Conservation (phyloP, 2,888 invertebrate genomes). For the Saturnia pavonia region DNA sequence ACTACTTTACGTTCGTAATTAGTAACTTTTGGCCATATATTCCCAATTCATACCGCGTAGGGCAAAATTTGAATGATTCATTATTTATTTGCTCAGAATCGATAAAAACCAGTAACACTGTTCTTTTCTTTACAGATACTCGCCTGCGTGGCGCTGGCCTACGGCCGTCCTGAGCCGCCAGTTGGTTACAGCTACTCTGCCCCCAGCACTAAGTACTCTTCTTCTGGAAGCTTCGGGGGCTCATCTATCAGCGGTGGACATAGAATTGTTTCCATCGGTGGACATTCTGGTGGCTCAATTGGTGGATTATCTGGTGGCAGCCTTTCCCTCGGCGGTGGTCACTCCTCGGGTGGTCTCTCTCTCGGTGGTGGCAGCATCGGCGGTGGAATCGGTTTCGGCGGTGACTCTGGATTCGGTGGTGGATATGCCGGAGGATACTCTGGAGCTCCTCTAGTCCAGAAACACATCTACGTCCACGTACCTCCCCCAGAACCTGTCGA, state of each 20-base stretch:
- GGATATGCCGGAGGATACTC: conserved; percentile 73
- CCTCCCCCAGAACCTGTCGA: conserved; percentile 94
- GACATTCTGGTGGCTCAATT: conserved; percentile 36
- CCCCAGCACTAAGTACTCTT: conserved; percentile 53
- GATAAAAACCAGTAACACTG: not conserved
- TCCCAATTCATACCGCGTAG: not conserved
- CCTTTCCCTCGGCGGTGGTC: conserved; percentile 53
- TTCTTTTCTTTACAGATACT: conserved; percentile 58
- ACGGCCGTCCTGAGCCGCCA: conserved; percentile 77
- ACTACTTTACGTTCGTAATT: not conserved
- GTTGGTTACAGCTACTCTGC: conserved; percentile 76
- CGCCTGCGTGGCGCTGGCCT: conserved; percentile 74
- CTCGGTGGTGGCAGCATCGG: conserved; percentile 44
- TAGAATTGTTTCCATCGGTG: conserved; percentile 50
- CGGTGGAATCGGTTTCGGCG: conserved; percentile 54
- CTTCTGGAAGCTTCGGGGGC: conserved; percentile 40
- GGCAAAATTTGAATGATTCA: not conserved
- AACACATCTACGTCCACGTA: conserved; percentile 94
- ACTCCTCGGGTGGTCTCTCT: conserved; percentile 48
- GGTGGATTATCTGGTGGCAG: conserved; percentile 48
- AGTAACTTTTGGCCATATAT: not conserved
- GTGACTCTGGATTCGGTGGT: conserved; percentile 65
- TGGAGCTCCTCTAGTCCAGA: conserved; percentile 87
- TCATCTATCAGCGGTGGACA: conserved; percentile 42
- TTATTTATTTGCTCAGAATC: not conserved